phyloP scores from a whole-genome alignment of 2,888 invertebrate species.

The Tipula unca region DNA sequence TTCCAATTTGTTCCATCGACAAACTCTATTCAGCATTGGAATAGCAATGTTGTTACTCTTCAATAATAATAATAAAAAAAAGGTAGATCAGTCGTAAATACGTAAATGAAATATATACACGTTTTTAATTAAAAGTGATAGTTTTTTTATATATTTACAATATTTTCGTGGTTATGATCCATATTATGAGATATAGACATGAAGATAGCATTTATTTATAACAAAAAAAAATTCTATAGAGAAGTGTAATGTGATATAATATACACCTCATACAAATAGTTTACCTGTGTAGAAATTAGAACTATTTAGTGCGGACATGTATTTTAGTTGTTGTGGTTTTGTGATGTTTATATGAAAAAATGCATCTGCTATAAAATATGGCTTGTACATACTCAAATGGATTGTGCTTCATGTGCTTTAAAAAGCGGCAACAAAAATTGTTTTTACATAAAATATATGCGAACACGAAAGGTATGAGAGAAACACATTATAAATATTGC shows the following conservation, averaged over 20 bases:
- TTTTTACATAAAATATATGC: background rate
- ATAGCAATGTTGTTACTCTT: background rate
- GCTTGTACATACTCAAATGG: background rate
- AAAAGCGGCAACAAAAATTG: background rate
- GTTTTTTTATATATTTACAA: background rate
- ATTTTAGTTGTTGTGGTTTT: background rate
- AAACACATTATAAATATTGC: background rate
- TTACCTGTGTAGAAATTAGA: too few species aligned
- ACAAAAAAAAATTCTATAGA: background rate
- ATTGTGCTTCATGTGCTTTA: background rate
- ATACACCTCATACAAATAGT: background rate
- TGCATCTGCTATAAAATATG: background rate
- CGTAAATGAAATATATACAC: background rate
- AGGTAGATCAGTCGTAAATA: background rate
- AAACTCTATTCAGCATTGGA: background rate
- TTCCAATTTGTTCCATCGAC: background rate
- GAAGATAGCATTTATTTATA: background rate
- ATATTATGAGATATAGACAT: too few species aligned
- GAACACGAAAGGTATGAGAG: background rate
- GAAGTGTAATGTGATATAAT: background rate
- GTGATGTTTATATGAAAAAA: background rate
- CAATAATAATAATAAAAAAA: too few species aligned
- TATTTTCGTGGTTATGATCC: too few species aligned
- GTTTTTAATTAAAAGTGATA: background rate
- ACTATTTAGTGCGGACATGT: background rate